Conservation (phyloP, 2,797 vertebrate species). For the Smutsia gigantea region DNA sequence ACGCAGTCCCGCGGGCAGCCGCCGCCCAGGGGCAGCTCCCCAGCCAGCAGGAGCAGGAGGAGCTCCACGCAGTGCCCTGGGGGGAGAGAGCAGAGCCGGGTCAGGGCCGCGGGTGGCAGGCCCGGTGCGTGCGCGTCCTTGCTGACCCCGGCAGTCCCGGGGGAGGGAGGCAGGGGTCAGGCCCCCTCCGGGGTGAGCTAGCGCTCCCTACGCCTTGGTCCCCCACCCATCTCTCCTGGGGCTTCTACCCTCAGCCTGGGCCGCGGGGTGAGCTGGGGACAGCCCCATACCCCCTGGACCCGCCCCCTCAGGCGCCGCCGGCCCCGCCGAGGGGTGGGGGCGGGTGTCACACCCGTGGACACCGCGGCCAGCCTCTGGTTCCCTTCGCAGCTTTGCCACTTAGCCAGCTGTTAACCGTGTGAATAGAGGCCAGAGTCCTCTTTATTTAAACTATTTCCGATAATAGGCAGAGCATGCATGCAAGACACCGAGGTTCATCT, state of each 20-base stretch:
- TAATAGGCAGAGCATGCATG: not conserved
- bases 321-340: not conserved
- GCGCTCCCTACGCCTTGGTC: not conserved
- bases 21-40: slow-evolving; percentile 90
- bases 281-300: not conserved
- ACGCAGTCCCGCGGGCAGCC: slow-evolving; percentile 97
- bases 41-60: slow-evolving; percentile 94
- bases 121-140: too few species aligned
- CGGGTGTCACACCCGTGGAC: not conserved
- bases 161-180: too few species aligned
- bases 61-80: slow-evolving; percentile 95
- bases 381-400: not conserved
- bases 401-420: not conserved
- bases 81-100: slow-evolving; percentile 74
- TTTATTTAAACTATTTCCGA: slow-evolving; percentile 21
- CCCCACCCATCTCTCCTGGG: not conserved
- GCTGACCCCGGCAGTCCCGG: too few species aligned
- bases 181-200: too few species aligned
- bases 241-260: not conserved
- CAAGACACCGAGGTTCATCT: not conserved
- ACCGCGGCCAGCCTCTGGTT: not conserved
- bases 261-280: not conserved
- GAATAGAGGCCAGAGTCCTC: not conserved
- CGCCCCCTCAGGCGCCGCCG: not conserved
- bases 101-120: slow-evolving; percentile 25